Evolutionary conservation across 2,797 vertebrate genomes (phyloP).

Genomic region (Chaunax sp.): DNA sequence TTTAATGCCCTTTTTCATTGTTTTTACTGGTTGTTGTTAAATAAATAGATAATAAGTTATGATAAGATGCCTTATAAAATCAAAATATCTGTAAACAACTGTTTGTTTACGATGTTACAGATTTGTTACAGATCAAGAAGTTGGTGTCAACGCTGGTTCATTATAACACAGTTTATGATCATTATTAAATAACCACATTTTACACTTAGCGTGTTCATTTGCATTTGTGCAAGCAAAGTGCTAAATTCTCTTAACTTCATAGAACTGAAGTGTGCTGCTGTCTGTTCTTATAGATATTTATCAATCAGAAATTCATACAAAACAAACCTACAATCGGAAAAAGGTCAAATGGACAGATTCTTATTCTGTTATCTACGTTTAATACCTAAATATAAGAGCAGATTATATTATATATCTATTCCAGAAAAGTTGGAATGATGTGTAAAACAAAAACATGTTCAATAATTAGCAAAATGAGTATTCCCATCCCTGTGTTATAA

Average conservation of each 20-base stretch:
- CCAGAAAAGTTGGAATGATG: not conserved
- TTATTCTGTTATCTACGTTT: not conserved
- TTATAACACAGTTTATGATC: slow-evolving; percentile 32
- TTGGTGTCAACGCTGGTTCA: slow-evolving; percentile 18
- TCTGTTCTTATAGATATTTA: not conserved
- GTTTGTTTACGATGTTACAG: slow-evolving; percentile 10
- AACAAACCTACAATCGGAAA: not conserved
- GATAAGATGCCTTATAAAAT: slow-evolving; percentile 19
- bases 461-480: too few relatives aligned
- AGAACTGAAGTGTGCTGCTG: not conserved
- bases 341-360: not conserved
- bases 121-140: slow-evolving; percentile 34
- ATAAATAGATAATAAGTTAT: slow-evolving; percentile 26
- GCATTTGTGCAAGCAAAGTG: slow-evolving; percentile 8
- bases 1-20: not conserved
- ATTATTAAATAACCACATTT: slow-evolving; percentile 43
- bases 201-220: slow-evolving; percentile 26
- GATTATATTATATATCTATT: not conserved
- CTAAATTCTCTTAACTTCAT: too few relatives aligned
- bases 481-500: too few relatives aligned
- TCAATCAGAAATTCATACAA: not conserved
- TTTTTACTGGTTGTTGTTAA: slow-evolving; percentile 17
- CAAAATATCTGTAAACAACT: slow-evolving; percentile 20
- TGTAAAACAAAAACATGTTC: not conserved
- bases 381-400: not conserved